Evolutionary conservation across 2,888 invertebrate genomes (phyloP).

Genomic region (Hydrotaea diabolus): DNA sequence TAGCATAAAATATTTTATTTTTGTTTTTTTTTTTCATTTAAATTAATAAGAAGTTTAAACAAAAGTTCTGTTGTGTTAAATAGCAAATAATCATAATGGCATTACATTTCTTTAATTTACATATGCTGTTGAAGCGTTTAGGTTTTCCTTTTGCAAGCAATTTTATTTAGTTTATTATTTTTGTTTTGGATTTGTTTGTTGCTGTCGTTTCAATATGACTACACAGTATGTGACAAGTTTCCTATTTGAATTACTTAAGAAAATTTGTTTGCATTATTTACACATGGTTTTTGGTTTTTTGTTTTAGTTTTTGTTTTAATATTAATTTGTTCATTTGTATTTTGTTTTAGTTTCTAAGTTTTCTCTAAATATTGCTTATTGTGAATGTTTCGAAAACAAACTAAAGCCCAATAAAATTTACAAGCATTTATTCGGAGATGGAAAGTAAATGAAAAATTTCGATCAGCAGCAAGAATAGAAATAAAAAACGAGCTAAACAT

Average conservation of each 20-base stretch:
- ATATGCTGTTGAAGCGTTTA: slow-evolving; percentile 65
- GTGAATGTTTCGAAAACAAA: slow-evolving; percentile 76
- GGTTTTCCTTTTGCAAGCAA: slow-evolving; percentile 65
- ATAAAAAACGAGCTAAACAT: too few species aligned
- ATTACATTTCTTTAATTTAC: slow-evolving; percentile 32
- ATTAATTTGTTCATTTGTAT: slow-evolving; percentile 18
- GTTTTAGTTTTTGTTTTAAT: neutral
- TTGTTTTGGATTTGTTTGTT: slow-evolving; percentile 29
- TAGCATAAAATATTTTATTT: slow-evolving; percentile 24
- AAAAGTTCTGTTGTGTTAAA: neutral
- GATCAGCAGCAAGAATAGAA: too few species aligned
- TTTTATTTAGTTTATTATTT: slow-evolving; percentile 38
- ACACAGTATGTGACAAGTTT: slow-evolving; percentile 57
- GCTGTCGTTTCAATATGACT: slow-evolving; percentile 49
- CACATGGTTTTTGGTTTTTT: slow-evolving; percentile 14
- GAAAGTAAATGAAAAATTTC: slow-evolving; percentile 2
- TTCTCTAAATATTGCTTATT: slow-evolving; percentile 78
- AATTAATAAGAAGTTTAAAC: neutral
- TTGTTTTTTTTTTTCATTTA: neutral
- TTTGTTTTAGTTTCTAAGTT: slow-evolving; percentile 50
- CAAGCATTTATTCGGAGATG: slow-evolving; percentile 52
- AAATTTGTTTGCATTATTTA: slow-evolving; percentile 38
- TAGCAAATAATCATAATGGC: neutral
- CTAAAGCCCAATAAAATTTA: slow-evolving; percentile 53
- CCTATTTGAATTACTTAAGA: slow-evolving; percentile 35